These are phyloP conservation scores for Onychomys torridus DNA, from an alignment of 2,797 vertebrate genomes.

Conservation along the genomic window DNA sequence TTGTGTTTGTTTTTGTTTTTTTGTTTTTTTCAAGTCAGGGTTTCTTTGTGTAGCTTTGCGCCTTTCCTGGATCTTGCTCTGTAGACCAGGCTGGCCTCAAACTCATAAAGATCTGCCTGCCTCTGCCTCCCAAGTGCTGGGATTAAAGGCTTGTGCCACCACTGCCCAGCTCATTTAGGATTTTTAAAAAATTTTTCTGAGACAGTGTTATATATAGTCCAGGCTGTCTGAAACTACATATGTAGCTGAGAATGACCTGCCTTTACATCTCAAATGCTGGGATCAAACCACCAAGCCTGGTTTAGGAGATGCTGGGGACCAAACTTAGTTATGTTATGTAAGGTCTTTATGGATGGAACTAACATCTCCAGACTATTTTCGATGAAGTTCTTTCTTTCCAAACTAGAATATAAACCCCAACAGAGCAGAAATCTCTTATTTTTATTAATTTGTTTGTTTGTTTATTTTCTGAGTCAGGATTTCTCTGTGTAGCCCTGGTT, in stretches of 20 bases:
- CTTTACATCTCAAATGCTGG: no score
- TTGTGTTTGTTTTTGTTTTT: no score
- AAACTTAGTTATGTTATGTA: not conserved
- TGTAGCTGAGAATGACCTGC: not conserved
- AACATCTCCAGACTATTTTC: not conserved
- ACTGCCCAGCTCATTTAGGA: not conserved
- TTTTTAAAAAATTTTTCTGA: not conserved
- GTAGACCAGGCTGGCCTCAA: no score
- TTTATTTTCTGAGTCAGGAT: not conserved
- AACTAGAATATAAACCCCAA: conserved; percentile 1
- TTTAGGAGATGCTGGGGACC: not conserved
- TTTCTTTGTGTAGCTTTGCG: no score
- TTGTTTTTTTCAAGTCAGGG: no score
- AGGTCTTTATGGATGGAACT: not conserved
- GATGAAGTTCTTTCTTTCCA: not conserved
- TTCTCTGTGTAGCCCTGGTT: not conserved
- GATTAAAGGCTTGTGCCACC: no score
- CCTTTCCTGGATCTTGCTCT: no score
- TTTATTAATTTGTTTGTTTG: not conserved
- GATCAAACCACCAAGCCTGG: not conserved
- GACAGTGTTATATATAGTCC: not conserved
- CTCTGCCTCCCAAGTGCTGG: no score
- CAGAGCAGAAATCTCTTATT: not conserved
- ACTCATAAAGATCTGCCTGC: no score
- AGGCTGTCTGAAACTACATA: not conserved